Conservation (phyloP, 92 coral and sea anemone genomes). For the Anthopleura xanthogrammica region DNA sequence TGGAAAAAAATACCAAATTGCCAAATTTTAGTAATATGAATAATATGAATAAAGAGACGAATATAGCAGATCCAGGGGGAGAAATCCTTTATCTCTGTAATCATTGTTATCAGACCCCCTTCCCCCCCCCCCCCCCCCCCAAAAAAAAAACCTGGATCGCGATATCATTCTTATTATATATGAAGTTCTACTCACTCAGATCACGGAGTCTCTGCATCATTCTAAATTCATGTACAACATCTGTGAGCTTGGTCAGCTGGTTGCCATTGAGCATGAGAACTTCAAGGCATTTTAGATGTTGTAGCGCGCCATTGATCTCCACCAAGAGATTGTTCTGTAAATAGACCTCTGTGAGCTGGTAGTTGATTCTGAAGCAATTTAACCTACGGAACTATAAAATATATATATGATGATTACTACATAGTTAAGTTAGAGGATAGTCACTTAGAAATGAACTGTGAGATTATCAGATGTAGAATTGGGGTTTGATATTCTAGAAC, state of each 20-base stretch:
- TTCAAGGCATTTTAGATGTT: slow-evolving; percentile 79
- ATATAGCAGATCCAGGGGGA: too few species aligned
- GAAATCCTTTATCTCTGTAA: too few species aligned
- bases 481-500: too few species aligned
- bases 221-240: slow-evolving; percentile 87
- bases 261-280: slow-evolving; percentile 91
- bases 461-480: too few species aligned
- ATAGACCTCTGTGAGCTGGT: slow-evolving; percentile 77
- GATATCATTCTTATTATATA: background rate
- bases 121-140: background rate
- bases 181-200: slow-evolving; percentile 69
- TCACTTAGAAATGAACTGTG: background rate
- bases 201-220: slow-evolving; percentile 82
- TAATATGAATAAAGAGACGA: too few species aligned
- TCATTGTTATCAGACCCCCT: too few species aligned
- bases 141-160: background rate
- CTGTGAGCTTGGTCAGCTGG: slow-evolving; percentile 87
- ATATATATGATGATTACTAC: background rate
- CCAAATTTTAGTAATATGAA: background rate
- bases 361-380: slow-evolving; percentile 74
- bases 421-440: background rate
- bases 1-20: slow-evolving; percentile 24
- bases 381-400: slow-evolving; percentile 63
- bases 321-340: slow-evolving; percentile 83
- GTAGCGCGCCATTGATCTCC: slow-evolving; percentile 78